Evolutionary conservation across 2,888 invertebrate species (phyloP), one percentile per base, ranked within the genome.

Genomic region (Galerucella calmariensis): DNA sequence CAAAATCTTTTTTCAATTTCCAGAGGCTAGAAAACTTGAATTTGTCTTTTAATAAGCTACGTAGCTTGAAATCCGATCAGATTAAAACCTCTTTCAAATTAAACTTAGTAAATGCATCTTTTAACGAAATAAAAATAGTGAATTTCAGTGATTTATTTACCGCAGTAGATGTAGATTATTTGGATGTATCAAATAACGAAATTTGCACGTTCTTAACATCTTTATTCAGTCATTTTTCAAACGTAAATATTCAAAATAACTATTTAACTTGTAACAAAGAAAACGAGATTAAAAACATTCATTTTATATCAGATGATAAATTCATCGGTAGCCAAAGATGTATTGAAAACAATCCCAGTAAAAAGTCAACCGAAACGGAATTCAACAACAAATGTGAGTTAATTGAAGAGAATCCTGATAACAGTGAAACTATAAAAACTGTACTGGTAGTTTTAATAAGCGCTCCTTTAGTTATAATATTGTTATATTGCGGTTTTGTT

Each of bases 401-500:
- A 27, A 61, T n/a, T 20, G 20, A 56, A 27, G 35, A 12, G 35
- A 27, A n/a, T 16, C 9, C 8, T 9, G 2, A 58, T n/a, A 20
- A 16, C n/a, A n/a, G 12, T 2, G 35, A 61, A 35, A 12, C n/a
- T 9, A 61, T 61, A 16, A 35, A 16, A 27, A 66, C 51, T 24
- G n/a, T 66, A 9, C 10, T 66, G 2, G 48, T 24, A 11, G 51
- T 66, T 11, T 8, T 51, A n/a, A 66, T 66, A 20, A 46, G 46
- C 20, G 24, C 27, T 14, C 24, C 24, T 46, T 9, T 66, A 48
- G 12, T 66, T 10, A 11, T 46, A 11, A 66, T 27, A 20, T 48
- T 48, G 27, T 20, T 66, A 20, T 66, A 66, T 66, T 66, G 16
- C 41, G 46, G 46, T 24, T 66, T 66, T 14, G 51, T 66, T 16